Evolutionary conservation across 2,797 vertebrate genomes (phyloP), one percentile per base, ranked within the genome.

Genomic region (Hyperoplus lanceolatus): DNA sequence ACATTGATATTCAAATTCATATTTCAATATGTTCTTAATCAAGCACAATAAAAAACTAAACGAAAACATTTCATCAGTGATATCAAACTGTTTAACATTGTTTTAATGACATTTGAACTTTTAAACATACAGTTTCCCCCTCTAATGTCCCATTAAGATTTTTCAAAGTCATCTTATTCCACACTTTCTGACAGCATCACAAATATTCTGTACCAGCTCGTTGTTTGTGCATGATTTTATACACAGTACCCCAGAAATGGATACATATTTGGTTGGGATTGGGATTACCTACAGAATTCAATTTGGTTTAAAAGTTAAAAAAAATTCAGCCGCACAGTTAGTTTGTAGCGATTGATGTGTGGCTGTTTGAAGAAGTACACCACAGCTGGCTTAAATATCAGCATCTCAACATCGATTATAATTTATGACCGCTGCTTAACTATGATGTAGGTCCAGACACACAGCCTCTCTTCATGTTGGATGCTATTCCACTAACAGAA

Each of bases 361-460:
- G 51, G 16, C 16, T 38, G 45, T 49, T 59, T 51, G 11, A 58
- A 8, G 16, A 45, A 43, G 38, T 12, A 36, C 16, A 59, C 4
- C 41, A 69, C 13, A 16, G 50, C 21, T 29, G 13, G 43, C 56
- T 84, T 16, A 76, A 80, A 81, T 69, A 57, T 48, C 42, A 64
- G 15, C 49, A 36, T 14, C n/a, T 75, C 46, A 49, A 36, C 64
- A 59, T 45, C 51, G 50, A 46, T 70, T 43, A 66, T 62, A 45
- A 73, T 80, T 81, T 76, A 83, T 81, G 76, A 84, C 69, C 8
- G 0, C 13, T 39, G 46, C 21, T 77, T 73, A 42, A 82, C 14
- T 36, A 36, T 66, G 29, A 77, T 58, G 38, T 75, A 87, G 76
- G 82, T 73, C 72, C 67, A 75, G 79, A 75, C 80, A 76, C 58